Base-by-base conservation (phyloP, 37 sponge, comb jelly and placozoan genomes). In the Mnemiopsis leidyi region DNA sequence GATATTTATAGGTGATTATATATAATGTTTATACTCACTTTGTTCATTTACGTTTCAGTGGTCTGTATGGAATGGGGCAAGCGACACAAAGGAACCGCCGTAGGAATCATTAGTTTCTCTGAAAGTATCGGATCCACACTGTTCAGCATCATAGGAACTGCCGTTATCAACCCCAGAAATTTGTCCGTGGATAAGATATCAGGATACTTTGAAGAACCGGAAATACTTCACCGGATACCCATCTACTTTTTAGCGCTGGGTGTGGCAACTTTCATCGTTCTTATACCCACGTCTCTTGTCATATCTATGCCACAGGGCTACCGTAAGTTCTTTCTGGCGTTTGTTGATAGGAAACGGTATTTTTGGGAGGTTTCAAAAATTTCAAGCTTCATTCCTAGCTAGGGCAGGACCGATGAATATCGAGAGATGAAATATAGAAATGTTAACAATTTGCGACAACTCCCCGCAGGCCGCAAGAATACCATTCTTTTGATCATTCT, bases 41-140 rank as follows among this genome's bases (percentile, higher is more conserved):
- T n/a, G n/a, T n/a, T n/a, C n/a, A n/a, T n/a, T n/a, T n/a, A n/a
- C n/a, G n/a, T n/a, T 85, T n/a, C 90, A 85, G 90, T 85, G 39
- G 90, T 85, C 23, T 85, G 90, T 26, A 85, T 85, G 90, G 90
- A 85, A 61, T 85, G 90, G 90, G 90, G 90, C 5, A 85, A 85
- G 48, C 38, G 90, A 40, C 40, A 85, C 48, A 36, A 39, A 26
- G 90, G 90, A 16, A 85, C 61, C 0, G 90, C 90, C 5, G 61
- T 85, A 29, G 90, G 90, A 0, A 85, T 85, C 90, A 85, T 85
- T 26, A 85, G 90, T 85, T 85, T 85, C 90, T 85, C 90, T 16
- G 90, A 85, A 26, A 85, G 90, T 33, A 85, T 85, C 23, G 90
- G 90, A 18, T 85, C 90, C 18, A 85, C 90, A 5, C 61, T 85